Base-by-base conservation (phyloP, 2,888 invertebrate genomes). In the Drosophila monieri region DNA sequence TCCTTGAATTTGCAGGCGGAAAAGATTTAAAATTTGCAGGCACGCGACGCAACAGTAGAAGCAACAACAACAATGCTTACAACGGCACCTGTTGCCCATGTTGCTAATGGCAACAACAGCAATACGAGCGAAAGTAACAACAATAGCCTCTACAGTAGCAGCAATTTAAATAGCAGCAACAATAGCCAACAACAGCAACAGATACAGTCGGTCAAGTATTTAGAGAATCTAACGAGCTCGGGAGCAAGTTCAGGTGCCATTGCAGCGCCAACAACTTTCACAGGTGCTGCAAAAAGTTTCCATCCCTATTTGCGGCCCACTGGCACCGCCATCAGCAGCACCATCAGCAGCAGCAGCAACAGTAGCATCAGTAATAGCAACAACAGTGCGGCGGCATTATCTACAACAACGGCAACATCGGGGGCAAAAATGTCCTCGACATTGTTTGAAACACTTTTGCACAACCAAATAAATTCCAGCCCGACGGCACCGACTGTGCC, bases 1-100 rank as follows among this genome's bases (percentile, higher is more conserved):
- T 91, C 91, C 67, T 72, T 90, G 85, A 89, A 90, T 85, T 77
- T 90, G 85, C 84, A 80, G 73, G 85, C 89, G 74, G 90, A n/a
- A n/a, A n/a, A n/a, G n/a, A n/a, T n/a, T n/a, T n/a, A n/a, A n/a
- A n/a, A n/a, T n/a, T n/a, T n/a, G n/a, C 27, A 27, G 2, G 27
- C 27, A 27, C 27, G 9, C 27, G 27, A 27, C 27, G 3, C 27
- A 9, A 9, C 27, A 27, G 27, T 9, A 27, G 66, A 71, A 64
- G 52, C 56, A 44, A 32, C 52, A 51, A 43, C 66, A 60, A 39
- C 69, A 64, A 65, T 58, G 48, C 41, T 66, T 59, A 49, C 64
- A 73, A 51, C 60, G 37, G 55, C 77, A 68, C 49, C 71, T 55
- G 32, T 59, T 66, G 57, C 59, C 53, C 62, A 59, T 49, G 62